A percentile compares a stretch with the other conserved stretches of the same genome.
Conservation (phyloP, 2,113 vertebrate genomes). For the Struthio camelus region DNA sequence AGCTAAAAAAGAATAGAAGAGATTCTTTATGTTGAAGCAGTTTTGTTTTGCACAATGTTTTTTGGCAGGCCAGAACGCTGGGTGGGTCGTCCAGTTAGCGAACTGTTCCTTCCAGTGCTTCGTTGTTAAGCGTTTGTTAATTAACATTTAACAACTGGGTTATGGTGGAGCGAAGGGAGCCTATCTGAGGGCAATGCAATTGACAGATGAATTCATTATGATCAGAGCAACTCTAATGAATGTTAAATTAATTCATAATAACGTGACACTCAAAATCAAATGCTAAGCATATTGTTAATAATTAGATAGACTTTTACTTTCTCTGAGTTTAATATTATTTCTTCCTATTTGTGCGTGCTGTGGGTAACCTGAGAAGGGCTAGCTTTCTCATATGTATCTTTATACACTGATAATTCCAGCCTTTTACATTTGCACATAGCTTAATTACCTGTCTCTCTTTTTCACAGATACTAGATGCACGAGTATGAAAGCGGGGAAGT, state of each 20-base stretch:
- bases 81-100: background rate
- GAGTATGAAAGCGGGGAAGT: constrained; percentile 10
- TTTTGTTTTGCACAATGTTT: background rate
- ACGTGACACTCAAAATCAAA: constrained; percentile 30
- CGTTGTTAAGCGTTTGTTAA: constrained; percentile 42
- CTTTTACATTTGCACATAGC: constrained; percentile 21
- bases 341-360: background rate
- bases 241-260: constrained; percentile 58
- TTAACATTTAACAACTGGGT: constrained; percentile 39
- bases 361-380: background rate
- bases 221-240: constrained; percentile 45
- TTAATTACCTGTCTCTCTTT: constrained; percentile 55
- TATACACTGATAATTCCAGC: background rate
- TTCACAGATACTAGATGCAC: constrained; percentile 31
- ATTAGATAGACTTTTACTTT: constrained; percentile 23
- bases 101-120: background rate
- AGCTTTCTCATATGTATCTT: background rate
- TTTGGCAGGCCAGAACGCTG: background rate
- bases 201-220: constrained; percentile 43
- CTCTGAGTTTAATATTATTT: background rate
- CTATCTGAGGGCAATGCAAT: constrained; percentile 44
- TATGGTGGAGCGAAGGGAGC: constrained; percentile 4
- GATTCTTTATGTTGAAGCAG: background rate
- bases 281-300: constrained; percentile 38
- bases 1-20: background rate